A percentile compares a stretch with the other conserved stretches of the same genome.
phyloP scores from a whole-genome alignment of 2,797 vertebrate genomes.

The Prunella strophiata region DNA sequence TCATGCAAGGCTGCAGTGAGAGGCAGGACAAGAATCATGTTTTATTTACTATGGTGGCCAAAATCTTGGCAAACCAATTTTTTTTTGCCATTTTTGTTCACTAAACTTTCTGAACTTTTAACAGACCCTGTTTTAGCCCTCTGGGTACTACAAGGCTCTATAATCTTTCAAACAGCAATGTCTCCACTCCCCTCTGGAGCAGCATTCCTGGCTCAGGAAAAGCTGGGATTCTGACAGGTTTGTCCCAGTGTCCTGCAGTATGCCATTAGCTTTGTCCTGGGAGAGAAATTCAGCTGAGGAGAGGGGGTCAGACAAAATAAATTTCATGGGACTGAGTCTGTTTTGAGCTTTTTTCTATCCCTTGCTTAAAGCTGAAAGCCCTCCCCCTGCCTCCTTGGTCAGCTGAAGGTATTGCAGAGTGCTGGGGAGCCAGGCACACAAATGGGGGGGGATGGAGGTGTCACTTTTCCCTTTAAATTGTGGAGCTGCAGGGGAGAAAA shows the following conservation, averaged over 20 bases:
- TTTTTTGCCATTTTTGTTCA: background rate
- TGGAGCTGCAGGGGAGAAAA: background rate
- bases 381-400: background rate
- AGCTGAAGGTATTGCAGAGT: background rate
- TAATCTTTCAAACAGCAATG: rapidly evolving
- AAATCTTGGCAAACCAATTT: background rate
- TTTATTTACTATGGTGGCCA: background rate
- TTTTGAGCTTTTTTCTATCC: background rate
- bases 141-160: background rate
- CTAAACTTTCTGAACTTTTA: background rate
- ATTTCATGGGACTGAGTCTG: background rate
- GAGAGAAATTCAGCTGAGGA: background rate
- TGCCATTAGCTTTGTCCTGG: background rate
- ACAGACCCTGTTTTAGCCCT: background rate
- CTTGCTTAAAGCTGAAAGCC: background rate
- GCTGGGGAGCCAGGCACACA: background rate
- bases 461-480: background rate
- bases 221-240: background rate
- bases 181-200: background rate
- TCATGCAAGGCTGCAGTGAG: background rate
- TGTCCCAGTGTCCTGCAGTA: background rate
- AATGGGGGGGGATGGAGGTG: background rate
- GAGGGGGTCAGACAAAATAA: background rate
- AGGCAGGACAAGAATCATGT: background rate
- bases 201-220: background rate